Evolutionary conservation across 1,140 invertebrate species (phyloP).

Genomic region (Drosophila littoralis): DNA sequence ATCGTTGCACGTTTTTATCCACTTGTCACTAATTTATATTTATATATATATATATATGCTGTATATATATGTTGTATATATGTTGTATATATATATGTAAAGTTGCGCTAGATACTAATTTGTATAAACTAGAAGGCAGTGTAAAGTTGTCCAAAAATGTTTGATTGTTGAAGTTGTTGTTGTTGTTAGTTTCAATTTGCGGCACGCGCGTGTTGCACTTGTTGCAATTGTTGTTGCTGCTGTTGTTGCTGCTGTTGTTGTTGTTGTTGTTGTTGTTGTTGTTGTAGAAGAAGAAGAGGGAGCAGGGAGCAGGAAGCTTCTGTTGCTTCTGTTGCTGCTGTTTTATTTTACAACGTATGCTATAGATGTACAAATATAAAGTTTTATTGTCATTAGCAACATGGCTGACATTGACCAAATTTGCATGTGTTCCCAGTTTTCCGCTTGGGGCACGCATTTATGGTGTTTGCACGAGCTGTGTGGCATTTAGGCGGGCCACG

Average conservation of each 20-base stretch:
- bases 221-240: constrained; percentile 16
- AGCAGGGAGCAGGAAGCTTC: constrained; percentile 7
- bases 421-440: constrained; percentile 80
- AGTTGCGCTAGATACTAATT: constrained; percentile 26
- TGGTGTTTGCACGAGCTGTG: constrained; percentile 71
- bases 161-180: constrained; percentile 26
- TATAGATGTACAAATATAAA: constrained; percentile 81
- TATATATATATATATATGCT: constrained; percentile 49
- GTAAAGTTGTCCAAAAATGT: constrained; percentile 75
- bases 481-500: constrained; percentile 60
- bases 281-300: constrained; percentile 20
- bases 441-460: constrained; percentile 84
- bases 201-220: constrained; percentile 47
- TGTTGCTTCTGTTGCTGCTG: constrained; percentile 11
- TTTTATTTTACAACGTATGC: constrained; percentile 84
- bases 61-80: constrained; percentile 30
- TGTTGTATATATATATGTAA: constrained; percentile 44
- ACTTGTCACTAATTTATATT: constrained; percentile 11
- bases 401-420: constrained; percentile 76
- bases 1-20: constrained; percentile 42
- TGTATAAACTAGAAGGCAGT: constrained; percentile 70
- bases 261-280: constrained; percentile 28
- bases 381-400: constrained; percentile 79
- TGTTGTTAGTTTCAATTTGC: constrained; percentile 43
- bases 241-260: constrained; percentile 28